These are phyloP conservation scores for Drosophila quinaria DNA, from an alignment of 2,888 invertebrate species.

Conservation along the genomic window DNA sequence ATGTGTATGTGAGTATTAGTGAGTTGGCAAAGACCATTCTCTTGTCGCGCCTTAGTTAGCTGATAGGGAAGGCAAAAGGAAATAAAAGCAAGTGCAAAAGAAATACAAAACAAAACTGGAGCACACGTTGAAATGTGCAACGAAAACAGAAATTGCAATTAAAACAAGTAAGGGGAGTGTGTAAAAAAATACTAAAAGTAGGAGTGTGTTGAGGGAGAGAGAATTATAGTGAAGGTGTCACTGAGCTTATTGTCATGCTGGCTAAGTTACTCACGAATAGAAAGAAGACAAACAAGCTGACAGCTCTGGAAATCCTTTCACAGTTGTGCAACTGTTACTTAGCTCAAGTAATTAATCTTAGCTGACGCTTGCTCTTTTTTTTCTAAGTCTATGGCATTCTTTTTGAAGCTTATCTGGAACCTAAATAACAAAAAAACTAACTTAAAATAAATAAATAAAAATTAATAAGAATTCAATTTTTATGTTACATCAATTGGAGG, in stretches of 20 bases:
- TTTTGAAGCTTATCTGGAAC: not conserved
- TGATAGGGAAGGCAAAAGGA: constrained; percentile 46
- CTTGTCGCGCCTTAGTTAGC: constrained; percentile 68
- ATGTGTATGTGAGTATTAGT: constrained; percentile 6
- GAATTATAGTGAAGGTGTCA: constrained; percentile 19
- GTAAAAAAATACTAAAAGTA: not conserved
- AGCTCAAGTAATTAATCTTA: constrained; percentile 41
- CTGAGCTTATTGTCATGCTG: constrained; percentile 61
- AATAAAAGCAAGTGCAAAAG: constrained; percentile 3
- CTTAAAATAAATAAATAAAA: not conserved
- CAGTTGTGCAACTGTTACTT: constrained; percentile 33
- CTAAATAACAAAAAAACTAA: not conserved
- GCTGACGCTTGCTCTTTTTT: not conserved
- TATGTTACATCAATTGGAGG: no score
- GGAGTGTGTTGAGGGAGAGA: constrained; percentile 1
- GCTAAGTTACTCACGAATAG: constrained; percentile 23
- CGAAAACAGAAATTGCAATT: constrained; percentile 65
- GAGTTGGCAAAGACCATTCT: constrained; percentile 59
- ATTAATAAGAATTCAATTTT: no score
- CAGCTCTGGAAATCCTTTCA: constrained; percentile 20
- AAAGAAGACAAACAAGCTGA: constrained; percentile 37
- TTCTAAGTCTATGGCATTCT: not conserved
- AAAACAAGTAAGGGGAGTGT: constrained; percentile 42
- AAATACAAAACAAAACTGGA: constrained; percentile 18
- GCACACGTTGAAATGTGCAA: constrained; percentile 56